These are phyloP conservation scores for Trimorus sp. DNA, from an alignment of 2,888 invertebrate genomes.

Conservation along the genomic window DNA sequence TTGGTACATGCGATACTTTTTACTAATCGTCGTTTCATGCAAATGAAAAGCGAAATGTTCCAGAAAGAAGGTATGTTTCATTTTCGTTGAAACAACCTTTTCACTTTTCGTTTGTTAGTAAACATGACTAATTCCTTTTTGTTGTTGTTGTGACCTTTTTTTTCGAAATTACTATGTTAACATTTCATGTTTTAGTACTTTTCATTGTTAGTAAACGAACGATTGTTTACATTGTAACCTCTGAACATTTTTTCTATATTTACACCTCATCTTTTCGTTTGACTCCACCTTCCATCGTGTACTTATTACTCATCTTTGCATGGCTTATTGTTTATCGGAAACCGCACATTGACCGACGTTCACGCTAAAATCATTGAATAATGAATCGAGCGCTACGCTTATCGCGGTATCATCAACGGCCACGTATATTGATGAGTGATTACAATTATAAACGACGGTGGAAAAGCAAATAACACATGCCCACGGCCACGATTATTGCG, in stretches of 20 bases:
- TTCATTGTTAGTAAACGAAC: too few species aligned
- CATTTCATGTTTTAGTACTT: too few species aligned
- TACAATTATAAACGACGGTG: constrained; percentile 56
- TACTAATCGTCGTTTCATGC: constrained; percentile 8
- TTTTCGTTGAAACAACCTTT: background rate
- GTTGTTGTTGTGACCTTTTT: too few species aligned
- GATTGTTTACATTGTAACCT: too few species aligned
- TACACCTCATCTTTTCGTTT: too few species aligned
- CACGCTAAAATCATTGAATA: constrained; percentile 41
- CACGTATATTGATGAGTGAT: constrained; percentile 60
- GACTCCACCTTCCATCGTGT: too few species aligned
- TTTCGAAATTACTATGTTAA: too few species aligned
- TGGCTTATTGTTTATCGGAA: background rate
- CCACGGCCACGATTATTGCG: constrained; percentile 63
- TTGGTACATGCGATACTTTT: constrained; percentile 51
- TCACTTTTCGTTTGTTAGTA: too few species aligned
- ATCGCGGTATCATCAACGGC: constrained; percentile 35
- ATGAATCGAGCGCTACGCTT: constrained; percentile 43
- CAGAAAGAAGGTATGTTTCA: background rate
- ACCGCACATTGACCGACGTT: constrained; percentile 21
- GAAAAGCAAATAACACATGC: constrained; percentile 65
- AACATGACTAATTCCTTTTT: too few species aligned
- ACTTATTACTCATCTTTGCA: too few species aligned
- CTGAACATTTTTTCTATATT: too few species aligned
- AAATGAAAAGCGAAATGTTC: too few species aligned